phyloP scores from a whole-genome alignment of 2,113 vertebrate genomes.

The Lamprotornis superbus region DNA sequence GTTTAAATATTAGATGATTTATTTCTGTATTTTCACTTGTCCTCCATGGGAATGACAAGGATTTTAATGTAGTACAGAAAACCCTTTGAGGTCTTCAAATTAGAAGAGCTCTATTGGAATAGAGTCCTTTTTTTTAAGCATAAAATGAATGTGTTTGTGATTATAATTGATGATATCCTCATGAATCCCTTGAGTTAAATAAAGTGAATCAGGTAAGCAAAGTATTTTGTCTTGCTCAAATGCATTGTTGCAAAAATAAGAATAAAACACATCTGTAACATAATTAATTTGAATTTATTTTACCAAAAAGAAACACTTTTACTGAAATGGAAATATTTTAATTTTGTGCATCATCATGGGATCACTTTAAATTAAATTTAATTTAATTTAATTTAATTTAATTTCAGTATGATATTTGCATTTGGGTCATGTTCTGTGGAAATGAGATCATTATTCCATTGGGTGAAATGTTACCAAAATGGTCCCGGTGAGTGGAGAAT shows the following conservation, averaged over 20 bases:
- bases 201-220: conserved; percentile 45
- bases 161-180: conserved; percentile 5
- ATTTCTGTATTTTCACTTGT: not conserved
- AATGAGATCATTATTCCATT: not conserved
- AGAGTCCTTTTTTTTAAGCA: not conserved
- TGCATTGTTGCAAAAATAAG: not conserved
- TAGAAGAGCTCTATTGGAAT: not conserved
- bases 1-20: not conserved
- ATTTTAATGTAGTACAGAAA: not conserved
- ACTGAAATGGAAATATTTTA: not conserved
- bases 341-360: not conserved
- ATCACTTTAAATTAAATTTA: not conserved
- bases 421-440: not conserved
- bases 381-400: not conserved
- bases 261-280: not conserved
- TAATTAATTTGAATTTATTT: not conserved
- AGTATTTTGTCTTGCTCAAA: conserved; percentile 25
- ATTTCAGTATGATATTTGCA: not conserved
- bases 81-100: not conserved
- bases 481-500: not conserved
- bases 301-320: not conserved
- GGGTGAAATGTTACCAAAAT: not conserved
- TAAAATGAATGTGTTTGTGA: not conserved
- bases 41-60: not conserved
- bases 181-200: conserved; percentile 10